Conservation (phyloP, 2,888 invertebrate species). For the Trachelus troglodyta region DNA sequence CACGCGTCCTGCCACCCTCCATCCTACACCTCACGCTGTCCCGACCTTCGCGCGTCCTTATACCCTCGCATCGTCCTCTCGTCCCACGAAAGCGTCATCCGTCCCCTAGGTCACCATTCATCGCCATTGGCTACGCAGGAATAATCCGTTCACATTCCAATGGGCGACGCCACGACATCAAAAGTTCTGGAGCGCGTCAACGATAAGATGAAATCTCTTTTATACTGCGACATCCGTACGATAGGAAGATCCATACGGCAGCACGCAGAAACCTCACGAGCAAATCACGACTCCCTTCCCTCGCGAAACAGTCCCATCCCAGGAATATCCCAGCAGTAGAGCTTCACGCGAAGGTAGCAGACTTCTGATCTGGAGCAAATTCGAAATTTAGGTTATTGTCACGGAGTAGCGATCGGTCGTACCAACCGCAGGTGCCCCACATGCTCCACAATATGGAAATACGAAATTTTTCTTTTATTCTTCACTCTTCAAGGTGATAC, state of each 20-base stretch:
- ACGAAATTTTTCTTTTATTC: too few relatives aligned
- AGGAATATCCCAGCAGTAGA: not conserved
- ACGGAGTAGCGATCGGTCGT: not conserved
- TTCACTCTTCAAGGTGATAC: too few relatives aligned
- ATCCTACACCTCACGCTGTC: not conserved
- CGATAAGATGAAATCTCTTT: not conserved
- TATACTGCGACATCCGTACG: not conserved
- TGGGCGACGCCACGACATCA: not conserved
- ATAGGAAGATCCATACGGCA: not conserved
- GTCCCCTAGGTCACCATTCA: not conserved
- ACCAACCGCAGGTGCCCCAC: not conserved
- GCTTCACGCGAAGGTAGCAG: not conserved
- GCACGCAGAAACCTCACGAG: not conserved
- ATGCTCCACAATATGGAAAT: not conserved
- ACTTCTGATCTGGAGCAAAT: not conserved
- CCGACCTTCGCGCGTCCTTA: conserved; percentile 1
- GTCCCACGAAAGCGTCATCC: not conserved
- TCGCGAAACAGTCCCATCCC: not conserved
- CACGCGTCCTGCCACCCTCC: not conserved
- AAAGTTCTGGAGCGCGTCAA: not conserved
- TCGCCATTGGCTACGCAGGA: not conserved
- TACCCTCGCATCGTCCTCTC: not conserved
- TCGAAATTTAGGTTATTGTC: not conserved
- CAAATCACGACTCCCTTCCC: not conserved
- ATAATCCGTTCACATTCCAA: not conserved